phyloP scores from a whole-genome alignment of 1,140 invertebrate species.

The Bombus soroeensis region DNA sequence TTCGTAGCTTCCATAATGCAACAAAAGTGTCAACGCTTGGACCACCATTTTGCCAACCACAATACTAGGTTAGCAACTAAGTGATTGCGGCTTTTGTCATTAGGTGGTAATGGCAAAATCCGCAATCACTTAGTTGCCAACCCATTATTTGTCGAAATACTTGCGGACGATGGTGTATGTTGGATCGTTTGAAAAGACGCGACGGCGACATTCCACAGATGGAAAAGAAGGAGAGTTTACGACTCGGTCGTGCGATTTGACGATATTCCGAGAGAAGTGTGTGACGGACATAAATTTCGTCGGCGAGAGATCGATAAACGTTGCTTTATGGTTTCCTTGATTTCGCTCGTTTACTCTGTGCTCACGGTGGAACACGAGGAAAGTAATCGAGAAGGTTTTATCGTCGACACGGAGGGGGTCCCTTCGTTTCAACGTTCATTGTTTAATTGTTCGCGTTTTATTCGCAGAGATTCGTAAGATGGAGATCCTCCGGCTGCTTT shows the following conservation, averaged over 20 bases:
- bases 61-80: no score
- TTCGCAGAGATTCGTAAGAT: background rate
- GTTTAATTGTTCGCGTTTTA: constrained; percentile 29
- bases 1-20: no score
- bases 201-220: background rate
- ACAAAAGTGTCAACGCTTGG: no score
- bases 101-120: no score
- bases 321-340: constrained; percentile 38
- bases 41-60: no score
- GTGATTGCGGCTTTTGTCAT: no score
- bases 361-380: background rate
- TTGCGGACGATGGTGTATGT: background rate
- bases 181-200: no score
- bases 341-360: background rate
- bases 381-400: background rate
- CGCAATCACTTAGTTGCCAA: no score
- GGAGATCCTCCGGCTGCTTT: background rate
- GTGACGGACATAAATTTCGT: constrained; percentile 31
- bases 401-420: constrained; percentile 10
- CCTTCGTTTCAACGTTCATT: background rate
- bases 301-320: constrained; percentile 44
- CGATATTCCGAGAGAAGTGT: constrained; percentile 22
- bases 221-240: constrained; percentile 34
- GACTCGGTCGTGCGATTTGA: constrained; percentile 32
- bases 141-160: no score